Base-by-base conservation (phyloP, 1,140 invertebrate species). In the Helicoverpa zea region DNA sequence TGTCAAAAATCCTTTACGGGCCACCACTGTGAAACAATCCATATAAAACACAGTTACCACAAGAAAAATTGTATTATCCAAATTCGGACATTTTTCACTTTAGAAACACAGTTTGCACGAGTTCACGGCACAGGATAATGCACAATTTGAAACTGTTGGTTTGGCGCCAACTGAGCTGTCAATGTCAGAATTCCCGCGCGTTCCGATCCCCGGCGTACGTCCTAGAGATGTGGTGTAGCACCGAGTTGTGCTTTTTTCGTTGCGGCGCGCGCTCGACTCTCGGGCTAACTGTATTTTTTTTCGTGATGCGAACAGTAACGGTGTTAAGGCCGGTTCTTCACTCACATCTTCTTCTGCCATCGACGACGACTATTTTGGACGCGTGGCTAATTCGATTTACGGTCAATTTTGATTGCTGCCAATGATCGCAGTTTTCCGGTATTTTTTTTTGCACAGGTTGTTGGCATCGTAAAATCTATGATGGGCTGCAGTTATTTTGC, bases 231-330 rank as follows among this genome's bases (percentile, higher is more conserved):
- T 90, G 90, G 86, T 79, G 86, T 84, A 81, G 84, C 80, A 83
- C 81, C 72, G 78, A 87, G 80, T 89, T 90, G 88, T 93, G 92
- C 88, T 94, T 94, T 94, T 94, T 94, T 93, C 91, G 92, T 86
- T 83, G 87, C 87, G 84, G 83, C 85, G 88, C 91, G 82, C 87
- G 87, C 84, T 82, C 88, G 86, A 82, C 83, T 82, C 85, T 85
- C 81, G 76, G 84, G 82, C 63, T 94, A 94, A 94, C 93, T 93
- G 92, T 94, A 93, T 92, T 93, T 94, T 90, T 94, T 94, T 93
- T 92, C 90, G 91, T 90, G 90, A 88, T 92, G 85, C 87, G 80
- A 88, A 83, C 86, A 85, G 84, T 93, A 93, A 92, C 92, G 92
- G 91, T 92, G 84, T 78, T 83, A 84, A 83, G 83, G 89, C 91